Percentiles rank a stretch among this genome's conserved stretches.
These are phyloP conservation scores for Mesitornis unicolor DNA, from an alignment of 2,113 vertebrate genomes.

Conservation along the genomic window DNA sequence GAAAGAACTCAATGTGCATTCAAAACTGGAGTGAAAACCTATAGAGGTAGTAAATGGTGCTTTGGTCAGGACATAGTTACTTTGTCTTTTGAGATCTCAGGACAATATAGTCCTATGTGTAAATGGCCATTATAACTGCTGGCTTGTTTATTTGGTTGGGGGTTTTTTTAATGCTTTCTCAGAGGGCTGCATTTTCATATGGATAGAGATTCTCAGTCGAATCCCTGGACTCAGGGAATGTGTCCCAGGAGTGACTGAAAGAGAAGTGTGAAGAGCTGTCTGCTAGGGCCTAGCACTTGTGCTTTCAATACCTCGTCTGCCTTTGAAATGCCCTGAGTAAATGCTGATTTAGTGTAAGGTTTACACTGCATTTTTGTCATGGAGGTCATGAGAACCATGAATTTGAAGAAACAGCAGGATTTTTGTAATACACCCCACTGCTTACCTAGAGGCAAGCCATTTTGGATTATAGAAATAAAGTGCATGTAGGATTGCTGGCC, in stretches of 20 bases:
- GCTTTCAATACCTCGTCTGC: background rate
- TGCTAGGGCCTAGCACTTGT: background rate
- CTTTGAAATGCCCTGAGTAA: background rate
- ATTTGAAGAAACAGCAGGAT: background rate
- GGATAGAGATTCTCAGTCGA: background rate
- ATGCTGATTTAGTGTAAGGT: background rate
- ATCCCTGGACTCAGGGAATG: background rate
- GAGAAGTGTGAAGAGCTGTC: background rate
- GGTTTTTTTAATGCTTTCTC: background rate
- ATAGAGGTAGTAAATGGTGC: background rate
- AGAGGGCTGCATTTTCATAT: background rate
- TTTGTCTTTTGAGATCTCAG: background rate
- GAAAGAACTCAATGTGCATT: background rate
- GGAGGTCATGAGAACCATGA: background rate
- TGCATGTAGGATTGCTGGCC: background rate
- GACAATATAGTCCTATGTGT: background rate
- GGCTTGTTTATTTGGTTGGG: background rate
- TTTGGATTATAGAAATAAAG: background rate
- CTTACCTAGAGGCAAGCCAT: background rate
- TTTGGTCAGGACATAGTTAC: background rate
- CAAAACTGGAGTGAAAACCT: background rate
- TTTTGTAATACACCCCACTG: background rate
- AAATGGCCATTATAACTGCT: background rate
- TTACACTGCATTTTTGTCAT: background rate
- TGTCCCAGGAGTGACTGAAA: background rate